phyloP scores from a whole-genome alignment of 2,797 vertebrate species.

The Peromyscus melanophrys region DNA sequence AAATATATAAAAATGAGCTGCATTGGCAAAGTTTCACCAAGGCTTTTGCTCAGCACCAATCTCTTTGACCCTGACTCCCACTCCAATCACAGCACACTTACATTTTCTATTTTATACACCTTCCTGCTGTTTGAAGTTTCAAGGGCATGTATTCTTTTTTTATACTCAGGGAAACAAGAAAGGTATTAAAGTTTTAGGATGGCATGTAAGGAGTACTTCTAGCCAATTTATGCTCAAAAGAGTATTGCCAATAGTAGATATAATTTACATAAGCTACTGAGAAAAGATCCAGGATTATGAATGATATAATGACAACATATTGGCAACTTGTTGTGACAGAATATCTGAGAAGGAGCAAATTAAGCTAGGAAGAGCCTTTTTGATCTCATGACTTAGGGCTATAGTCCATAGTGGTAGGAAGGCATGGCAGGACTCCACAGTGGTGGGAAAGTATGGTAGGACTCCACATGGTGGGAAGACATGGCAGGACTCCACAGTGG shows the following conservation, averaged over 20 bases:
- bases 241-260: slow-evolving; percentile 24
- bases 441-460: not conserved
- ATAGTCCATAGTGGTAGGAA: not conserved
- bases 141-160: not conserved
- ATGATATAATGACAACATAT: not conserved
- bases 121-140: slow-evolving; percentile 20
- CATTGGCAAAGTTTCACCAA: not conserved
- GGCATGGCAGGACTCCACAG: not conserved
- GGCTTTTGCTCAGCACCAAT: not conserved
- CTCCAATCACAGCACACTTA: not conserved
- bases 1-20: slow-evolving; percentile 33
- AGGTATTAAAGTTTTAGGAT: not conserved
- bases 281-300: not conserved
- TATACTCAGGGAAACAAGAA: not conserved
- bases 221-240: not conserved
- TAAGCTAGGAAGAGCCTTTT: not conserved
- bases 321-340: not conserved
- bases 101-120: not conserved
- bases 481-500: not conserved
- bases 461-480: not conserved
- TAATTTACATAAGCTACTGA: not conserved
- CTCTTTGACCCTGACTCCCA: not conserved
- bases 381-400: not conserved
- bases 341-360: not conserved
- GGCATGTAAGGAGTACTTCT: not conserved